These are phyloP conservation scores for Apostichopus californicus DNA, from an alignment of 35 echinoderm and acorn worm genomes.

Conservation along the genomic window DNA sequence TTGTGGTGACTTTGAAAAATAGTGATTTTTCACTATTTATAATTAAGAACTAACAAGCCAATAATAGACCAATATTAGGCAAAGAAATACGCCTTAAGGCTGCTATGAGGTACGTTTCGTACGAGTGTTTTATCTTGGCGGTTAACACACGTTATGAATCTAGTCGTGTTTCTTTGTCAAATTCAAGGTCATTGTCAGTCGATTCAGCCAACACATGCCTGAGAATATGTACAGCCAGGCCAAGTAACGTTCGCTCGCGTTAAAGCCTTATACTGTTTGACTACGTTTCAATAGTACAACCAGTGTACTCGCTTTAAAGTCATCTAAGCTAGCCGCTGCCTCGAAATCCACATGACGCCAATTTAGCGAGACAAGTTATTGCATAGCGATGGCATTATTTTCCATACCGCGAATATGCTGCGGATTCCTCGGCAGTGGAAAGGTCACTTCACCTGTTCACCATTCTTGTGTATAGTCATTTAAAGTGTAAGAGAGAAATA, in stretches of 20 bases:
- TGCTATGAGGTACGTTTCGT: no score
- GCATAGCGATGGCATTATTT: slow-evolving; percentile 15
- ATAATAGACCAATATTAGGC: no score
- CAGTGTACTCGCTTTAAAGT: neutral
- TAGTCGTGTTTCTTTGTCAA: no score
- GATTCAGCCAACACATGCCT: neutral
- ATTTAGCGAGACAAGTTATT: slow-evolving; percentile 46
- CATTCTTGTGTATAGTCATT: no score
- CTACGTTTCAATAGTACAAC: neutral
- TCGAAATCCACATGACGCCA: slow-evolving; percentile 20
- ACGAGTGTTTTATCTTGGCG: no score
- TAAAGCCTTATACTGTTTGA: neutral
- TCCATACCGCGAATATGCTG: neutral
- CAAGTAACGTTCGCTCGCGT: neutral
- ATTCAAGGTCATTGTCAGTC: neutral
- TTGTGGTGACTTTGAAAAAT: no score
- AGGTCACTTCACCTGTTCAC: neutral
- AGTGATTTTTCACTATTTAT: no score
- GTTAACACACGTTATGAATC: no score
- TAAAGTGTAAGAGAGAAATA: no score
- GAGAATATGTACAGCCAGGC: neutral
- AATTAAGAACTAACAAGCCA: no score
- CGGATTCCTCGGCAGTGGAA: neutral
- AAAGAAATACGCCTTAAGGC: no score
- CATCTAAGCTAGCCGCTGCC: slow-evolving; percentile 22